These are phyloP conservation scores for Cyanocitta stelleri DNA, from an alignment of 2,113 vertebrate genomes.

Conservation along the genomic window DNA sequence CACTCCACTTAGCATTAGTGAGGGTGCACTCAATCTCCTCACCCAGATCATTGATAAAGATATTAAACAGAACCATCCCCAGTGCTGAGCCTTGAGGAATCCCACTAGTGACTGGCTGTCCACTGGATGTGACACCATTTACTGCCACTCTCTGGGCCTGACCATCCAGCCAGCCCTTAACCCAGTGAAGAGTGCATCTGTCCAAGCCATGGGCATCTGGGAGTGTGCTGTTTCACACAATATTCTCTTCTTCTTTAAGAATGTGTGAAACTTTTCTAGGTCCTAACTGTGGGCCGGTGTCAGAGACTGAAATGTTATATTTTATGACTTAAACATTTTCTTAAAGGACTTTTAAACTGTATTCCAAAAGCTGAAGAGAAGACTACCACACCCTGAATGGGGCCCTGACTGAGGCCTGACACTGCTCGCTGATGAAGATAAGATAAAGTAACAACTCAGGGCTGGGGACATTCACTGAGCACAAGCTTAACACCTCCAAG, in stretches of 20 bases:
- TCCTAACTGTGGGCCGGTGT: neutral
- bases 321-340: too few relatives aligned
- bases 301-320: too few relatives aligned
- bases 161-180: neutral
- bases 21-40: fast-evolving
- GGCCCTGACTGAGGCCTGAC: too few relatives aligned
- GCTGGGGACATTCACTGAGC: too few relatives aligned
- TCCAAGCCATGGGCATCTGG: neutral
- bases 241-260: neutral
- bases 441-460: too few relatives aligned
- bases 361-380: too few relatives aligned
- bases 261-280: neutral
- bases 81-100: neutral
- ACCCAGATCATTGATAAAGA: neutral
- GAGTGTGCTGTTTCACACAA: neutral
- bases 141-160: neutral
- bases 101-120: too few relatives aligned
- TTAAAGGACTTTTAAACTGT: too few relatives aligned
- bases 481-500: too few relatives aligned
- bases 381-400: too few relatives aligned
- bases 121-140: neutral
- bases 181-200: neutral
- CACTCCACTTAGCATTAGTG: neutral
- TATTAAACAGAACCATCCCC: neutral
- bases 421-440: too few relatives aligned